A percentile compares a stretch with the other conserved stretches of the same genome.
Conservation (phyloP, 2,888 invertebrate species). For the Torymus tubicola region DNA sequence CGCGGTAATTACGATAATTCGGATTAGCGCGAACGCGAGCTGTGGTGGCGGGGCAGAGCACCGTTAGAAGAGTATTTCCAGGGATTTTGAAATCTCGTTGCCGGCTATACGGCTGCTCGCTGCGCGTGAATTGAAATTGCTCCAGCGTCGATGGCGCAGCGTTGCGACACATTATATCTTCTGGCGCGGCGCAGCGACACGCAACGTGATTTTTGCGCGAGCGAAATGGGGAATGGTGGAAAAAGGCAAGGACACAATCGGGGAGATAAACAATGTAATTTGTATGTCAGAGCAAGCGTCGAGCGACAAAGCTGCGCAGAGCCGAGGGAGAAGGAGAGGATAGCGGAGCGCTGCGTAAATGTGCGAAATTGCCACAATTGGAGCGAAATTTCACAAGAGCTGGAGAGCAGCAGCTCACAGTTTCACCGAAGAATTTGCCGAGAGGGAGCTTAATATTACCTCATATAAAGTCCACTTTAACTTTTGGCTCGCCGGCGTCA, state of each 20-base stretch:
- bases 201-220: conserved; percentile 8
- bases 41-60: neutral
- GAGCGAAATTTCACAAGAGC: conserved; percentile 53
- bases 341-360: conserved; percentile 51
- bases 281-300: conserved; percentile 21
- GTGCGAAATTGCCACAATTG: conserved; percentile 54
- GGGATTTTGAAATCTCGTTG: conserved; percentile 47
- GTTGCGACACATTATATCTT: conserved; percentile 23
- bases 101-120: neutral
- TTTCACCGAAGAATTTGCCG: conserved; percentile 49
- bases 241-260: conserved; percentile 39
- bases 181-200: neutral
- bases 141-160: neutral
- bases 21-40: conserved; percentile 16
- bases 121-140: conserved; percentile 38
- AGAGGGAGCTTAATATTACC: conserved; percentile 40
- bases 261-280: conserved; percentile 49
- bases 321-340: conserved; percentile 11
- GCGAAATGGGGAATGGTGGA: neutral
- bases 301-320: neutral
- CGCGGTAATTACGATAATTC: conserved; percentile 47
- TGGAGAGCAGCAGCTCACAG: conserved; percentile 20
- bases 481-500: conserved; percentile 7
- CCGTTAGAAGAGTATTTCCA: conserved; percentile 14
- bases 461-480: conserved; percentile 10